Evolutionary conservation across 2,113 vertebrate species (phyloP).

Genomic region (Hucho hucho): DNA sequence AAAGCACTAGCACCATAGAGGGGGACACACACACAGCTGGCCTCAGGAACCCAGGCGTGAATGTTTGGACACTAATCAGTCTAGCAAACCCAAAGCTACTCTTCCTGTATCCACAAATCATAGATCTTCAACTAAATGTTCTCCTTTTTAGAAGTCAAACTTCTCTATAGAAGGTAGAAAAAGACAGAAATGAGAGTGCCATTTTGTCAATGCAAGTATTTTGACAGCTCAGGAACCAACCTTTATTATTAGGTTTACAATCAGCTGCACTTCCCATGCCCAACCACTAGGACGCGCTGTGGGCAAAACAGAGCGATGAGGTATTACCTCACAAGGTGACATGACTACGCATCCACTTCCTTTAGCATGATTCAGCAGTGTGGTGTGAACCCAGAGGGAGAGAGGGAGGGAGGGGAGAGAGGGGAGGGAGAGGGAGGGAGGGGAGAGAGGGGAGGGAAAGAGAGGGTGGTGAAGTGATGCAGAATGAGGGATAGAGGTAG

Average conservation of each 20-base stretch:
- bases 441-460: too few species aligned
- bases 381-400: background rate
- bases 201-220: background rate
- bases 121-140: background rate
- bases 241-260: background rate
- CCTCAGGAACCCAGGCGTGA: background rate
- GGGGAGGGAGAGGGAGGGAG: too few species aligned
- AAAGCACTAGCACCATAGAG: background rate
- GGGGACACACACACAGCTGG: background rate
- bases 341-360: constrained; percentile 46
- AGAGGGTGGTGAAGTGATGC: too few species aligned
- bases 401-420: background rate
- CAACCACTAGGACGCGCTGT: constrained; percentile 44
- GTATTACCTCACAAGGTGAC: constrained; percentile 55
- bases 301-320: background rate
- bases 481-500: too few species aligned
- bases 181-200: background rate
- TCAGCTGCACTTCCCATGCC: background rate
- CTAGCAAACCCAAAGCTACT: background rate
- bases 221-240: too few species aligned
- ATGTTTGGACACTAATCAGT: background rate
- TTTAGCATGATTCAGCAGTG: constrained; percentile 70
- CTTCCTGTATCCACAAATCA: background rate
- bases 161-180: background rate
- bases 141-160: background rate